Evolutionary conservation across 2,113 vertebrate genomes (phyloP), one percentile per base, ranked within the genome.

Genomic region (Indicator indicator): DNA sequence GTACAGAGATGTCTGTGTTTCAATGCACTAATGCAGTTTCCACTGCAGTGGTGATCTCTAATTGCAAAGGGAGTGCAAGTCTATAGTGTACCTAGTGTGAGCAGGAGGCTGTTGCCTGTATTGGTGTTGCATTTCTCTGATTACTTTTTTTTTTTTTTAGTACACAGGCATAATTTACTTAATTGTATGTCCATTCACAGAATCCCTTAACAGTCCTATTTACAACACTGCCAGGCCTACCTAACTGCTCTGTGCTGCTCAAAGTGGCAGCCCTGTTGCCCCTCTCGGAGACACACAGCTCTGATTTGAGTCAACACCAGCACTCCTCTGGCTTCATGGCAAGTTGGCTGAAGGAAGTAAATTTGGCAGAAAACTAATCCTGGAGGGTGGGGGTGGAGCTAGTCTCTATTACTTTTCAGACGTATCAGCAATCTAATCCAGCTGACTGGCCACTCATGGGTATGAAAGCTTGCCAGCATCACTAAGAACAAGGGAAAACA

Each of bases 381-480:
- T 30, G 8, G 4, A 8, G 40, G 8, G 12, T 7, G 18, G 30
- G 11, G 20, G 26, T 84, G 48, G 50, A 82, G 23, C 32, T 86
- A 10, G 9, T 48, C 67, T 69, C 2, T 62, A 12, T 67, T 90
- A 19, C 46, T 81, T 67, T 83, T 56, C 62, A 69, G 21, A 33
- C 33, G 0, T 86, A 78, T 87, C 71, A 69, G 46, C 82, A 76
- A 27, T 73, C 52, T 40, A 59, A 0, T 69, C 42, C 56, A 80
- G 30, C 8, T 83, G 82, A 28, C 78, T 68, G 60, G 21, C 65
- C 46, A 74, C 60, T 73, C n/a, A 2, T 5, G 32, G 20, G 4
- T n/a, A 33, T 71, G 70, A 92, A 75, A 92, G 33, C 42, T 72
- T 92, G 19, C 74, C 65, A 56, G 28, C 38, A 19, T 68, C 74